Evolutionary conservation across 2,888 invertebrate genomes (phyloP).

Genomic region (Pachydiplax longipennis): DNA sequence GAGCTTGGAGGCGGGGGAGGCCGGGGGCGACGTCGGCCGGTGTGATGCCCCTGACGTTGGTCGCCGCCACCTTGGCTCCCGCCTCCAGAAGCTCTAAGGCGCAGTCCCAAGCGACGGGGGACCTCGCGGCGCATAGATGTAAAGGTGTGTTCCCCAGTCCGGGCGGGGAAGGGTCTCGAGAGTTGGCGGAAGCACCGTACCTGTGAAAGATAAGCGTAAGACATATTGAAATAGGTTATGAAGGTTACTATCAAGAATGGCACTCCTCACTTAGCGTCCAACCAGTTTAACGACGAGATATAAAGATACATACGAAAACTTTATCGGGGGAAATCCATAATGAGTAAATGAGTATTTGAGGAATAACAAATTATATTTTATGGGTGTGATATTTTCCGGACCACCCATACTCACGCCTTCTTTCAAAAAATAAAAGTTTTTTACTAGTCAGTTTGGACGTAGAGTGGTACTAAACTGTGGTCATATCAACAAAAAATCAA

Average conservation of each 20-base stretch:
- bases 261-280: too few relatives aligned
- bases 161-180: slow-evolving; percentile 42
- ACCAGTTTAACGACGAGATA: too few relatives aligned
- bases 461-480: too few relatives aligned
- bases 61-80: slow-evolving; percentile 61
- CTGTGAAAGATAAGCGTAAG: not conserved
- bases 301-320: too few relatives aligned
- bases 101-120: slow-evolving; percentile 64
- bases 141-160: slow-evolving; percentile 66
- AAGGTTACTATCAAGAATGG: not conserved
- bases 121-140: slow-evolving; percentile 65
- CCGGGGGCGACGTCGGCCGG: slow-evolving; percentile 62
- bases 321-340: too few relatives aligned
- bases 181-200: slow-evolving; percentile 19
- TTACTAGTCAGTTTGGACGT: too few relatives aligned
- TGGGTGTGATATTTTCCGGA: too few relatives aligned
- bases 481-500: too few relatives aligned
- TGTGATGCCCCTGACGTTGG: slow-evolving; percentile 62
- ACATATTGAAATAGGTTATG: not conserved
- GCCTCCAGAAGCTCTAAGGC: slow-evolving; percentile 62
- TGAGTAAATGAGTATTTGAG: too few relatives aligned
- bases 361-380: too few relatives aligned
- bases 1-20: slow-evolving; percentile 62
- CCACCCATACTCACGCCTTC: too few relatives aligned
- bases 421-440: too few relatives aligned